Conservation (phyloP, 2,113 vertebrate genomes). For the Elanoides forficatus region DNA sequence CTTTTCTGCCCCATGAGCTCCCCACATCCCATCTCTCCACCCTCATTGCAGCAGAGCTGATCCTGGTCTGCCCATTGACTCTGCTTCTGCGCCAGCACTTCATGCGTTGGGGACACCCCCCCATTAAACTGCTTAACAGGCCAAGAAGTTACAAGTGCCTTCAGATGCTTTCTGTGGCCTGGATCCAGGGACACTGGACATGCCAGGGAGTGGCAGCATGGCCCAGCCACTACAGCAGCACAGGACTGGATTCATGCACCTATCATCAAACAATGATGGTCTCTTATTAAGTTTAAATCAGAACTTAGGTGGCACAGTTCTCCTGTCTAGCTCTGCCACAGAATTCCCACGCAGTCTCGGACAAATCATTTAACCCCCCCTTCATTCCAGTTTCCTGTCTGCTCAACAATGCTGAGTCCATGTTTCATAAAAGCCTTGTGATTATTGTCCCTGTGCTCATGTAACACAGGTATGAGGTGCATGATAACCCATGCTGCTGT, state of each 20-base stretch:
- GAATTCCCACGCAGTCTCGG: neutral
- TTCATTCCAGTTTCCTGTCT: neutral
- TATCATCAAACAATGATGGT: neutral
- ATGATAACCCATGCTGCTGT: neutral
- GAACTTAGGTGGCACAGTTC: neutral
- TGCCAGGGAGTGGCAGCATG: neutral
- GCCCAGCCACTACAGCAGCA: neutral
- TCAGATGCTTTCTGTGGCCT: neutral
- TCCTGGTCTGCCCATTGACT: neutral
- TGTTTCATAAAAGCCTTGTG: neutral
- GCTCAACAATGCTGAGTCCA: neutral
- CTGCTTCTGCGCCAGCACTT: neutral
- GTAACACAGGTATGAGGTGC: neutral
- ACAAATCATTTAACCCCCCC: neutral
- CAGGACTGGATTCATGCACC: no score
- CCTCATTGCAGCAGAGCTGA: neutral
- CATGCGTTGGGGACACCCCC: no score
- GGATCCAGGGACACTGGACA: neutral
- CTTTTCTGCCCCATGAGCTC: neutral
- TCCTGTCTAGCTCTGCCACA: neutral
- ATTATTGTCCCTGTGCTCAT: neutral
- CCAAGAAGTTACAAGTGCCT: neutral
- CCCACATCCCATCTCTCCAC: rapidly evolving
- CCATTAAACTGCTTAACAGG: neutral
- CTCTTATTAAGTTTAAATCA: neutral